phyloP scores from a whole-genome alignment of 2,797 vertebrate genomes.

The Melanitta fusca region DNA sequence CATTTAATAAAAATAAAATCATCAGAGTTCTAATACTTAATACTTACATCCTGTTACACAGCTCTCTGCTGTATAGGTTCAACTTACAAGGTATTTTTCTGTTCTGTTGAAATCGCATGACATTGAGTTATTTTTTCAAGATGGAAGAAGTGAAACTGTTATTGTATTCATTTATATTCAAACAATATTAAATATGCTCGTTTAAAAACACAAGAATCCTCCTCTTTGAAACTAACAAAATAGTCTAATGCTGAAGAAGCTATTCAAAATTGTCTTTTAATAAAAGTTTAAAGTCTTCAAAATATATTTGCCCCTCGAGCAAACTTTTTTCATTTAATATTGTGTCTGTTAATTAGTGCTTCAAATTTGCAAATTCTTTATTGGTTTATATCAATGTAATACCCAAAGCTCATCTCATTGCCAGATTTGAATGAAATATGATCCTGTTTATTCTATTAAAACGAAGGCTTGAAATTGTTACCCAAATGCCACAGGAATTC shows the following conservation, averaged over 20 bases:
- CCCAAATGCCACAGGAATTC: conserved; percentile 89
- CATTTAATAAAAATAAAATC: not conserved
- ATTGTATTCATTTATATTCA: conserved; percentile 45
- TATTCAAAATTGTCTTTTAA: conserved; percentile 85
- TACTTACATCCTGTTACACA: conserved; percentile 6
- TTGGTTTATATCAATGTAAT: conserved; percentile 89
- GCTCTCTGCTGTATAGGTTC: conserved; percentile 6
- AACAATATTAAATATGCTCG: conserved; percentile 48
- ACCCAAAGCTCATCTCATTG: conserved; percentile 89
- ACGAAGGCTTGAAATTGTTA: conserved; percentile 87
- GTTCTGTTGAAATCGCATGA: conserved; percentile 37
- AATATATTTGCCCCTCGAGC: conserved; percentile 88
- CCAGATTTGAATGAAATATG: conserved; percentile 90
- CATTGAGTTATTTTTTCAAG: conserved; percentile 63
- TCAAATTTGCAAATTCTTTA: conserved; percentile 90
- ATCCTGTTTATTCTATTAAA: conserved; percentile 91
- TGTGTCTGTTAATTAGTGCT: conserved; percentile 89
- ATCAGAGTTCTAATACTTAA: not conserved
- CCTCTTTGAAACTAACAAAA: conserved; percentile 69
- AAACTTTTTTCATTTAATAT: conserved; percentile 90
- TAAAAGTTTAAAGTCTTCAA: conserved; percentile 89
- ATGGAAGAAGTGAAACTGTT: conserved; percentile 36
- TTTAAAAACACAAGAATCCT: conserved; percentile 50
- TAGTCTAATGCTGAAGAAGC: conserved; percentile 75
- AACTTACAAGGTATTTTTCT: conserved; percentile 35